Evolutionary conservation across 2,797 vertebrate species (phyloP).

Genomic region (Natrix natrix): DNA sequence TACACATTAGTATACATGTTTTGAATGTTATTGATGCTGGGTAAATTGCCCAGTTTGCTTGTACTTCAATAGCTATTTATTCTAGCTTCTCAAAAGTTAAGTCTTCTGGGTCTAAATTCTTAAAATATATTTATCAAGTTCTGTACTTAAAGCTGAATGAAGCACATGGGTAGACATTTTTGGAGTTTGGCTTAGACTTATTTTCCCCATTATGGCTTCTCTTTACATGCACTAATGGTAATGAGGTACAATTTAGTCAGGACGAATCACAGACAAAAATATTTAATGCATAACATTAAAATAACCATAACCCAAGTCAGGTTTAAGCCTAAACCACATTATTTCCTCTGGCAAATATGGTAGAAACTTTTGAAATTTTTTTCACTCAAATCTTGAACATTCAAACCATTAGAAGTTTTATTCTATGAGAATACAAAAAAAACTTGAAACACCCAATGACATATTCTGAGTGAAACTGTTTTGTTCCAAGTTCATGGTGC

Average conservation of each 20-base stretch:
- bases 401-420: neutral
- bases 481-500: neutral
- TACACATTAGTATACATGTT: neutral
- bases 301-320: neutral
- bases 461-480: neutral
- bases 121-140: neutral
- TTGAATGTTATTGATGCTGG: neutral
- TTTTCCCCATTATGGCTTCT: neutral
- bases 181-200: neutral
- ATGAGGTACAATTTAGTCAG: neutral
- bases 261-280: neutral
- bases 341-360: neutral
- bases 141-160: neutral
- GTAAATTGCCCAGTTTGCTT: neutral
- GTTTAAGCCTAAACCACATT: neutral
- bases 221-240: neutral
- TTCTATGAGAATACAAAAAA: neutral
- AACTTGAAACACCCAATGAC: neutral
- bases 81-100: neutral
- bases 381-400: neutral
- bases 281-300: neutral
- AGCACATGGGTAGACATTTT: neutral
- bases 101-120: neutral
- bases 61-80: neutral
- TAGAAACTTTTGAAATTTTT: neutral